phyloP scores from a whole-genome alignment of 2,797 vertebrate genomes.

The Tokudaia tokunoshimensis region DNA sequence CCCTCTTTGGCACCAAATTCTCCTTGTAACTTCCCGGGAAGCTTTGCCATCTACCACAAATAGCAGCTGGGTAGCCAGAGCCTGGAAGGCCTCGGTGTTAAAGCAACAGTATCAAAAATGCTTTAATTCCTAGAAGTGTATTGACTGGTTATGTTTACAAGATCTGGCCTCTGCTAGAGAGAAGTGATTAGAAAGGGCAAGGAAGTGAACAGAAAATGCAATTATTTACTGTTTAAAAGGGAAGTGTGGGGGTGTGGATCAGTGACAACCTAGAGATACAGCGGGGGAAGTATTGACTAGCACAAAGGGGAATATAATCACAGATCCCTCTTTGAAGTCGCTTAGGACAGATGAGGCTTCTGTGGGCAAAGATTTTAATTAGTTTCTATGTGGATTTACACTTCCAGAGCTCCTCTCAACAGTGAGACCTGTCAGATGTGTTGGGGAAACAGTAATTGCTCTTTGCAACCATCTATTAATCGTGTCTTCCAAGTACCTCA shows the following conservation, averaged over 20 bases:
- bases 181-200: neutral
- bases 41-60: neutral
- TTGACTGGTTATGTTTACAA: neutral
- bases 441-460: conserved; percentile 50
- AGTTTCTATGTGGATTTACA: conserved; percentile 36
- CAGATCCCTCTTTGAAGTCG: conserved; percentile 53
- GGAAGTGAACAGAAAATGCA: conserved; percentile 27
- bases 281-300: neutral
- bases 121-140: neutral
- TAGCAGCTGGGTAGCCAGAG: neutral
- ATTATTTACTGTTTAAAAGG: conserved; percentile 66
- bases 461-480: conserved; percentile 60
- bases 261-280: neutral
- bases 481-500: conserved; percentile 23
- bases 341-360: neutral
- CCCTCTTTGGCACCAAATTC: neutral
- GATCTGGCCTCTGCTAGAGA: neutral
- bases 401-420: conserved; percentile 57
- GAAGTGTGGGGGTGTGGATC: neutral
- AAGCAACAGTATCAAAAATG: neutral
- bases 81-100: neutral
- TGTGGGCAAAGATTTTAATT: conserved; percentile 67
- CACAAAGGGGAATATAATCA: conserved; percentile 51
- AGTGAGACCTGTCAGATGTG: conserved; percentile 40
- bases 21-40: neutral